Base-by-base conservation (phyloP, 2,113 vertebrate species). In the Bagarius yarrelli region DNA sequence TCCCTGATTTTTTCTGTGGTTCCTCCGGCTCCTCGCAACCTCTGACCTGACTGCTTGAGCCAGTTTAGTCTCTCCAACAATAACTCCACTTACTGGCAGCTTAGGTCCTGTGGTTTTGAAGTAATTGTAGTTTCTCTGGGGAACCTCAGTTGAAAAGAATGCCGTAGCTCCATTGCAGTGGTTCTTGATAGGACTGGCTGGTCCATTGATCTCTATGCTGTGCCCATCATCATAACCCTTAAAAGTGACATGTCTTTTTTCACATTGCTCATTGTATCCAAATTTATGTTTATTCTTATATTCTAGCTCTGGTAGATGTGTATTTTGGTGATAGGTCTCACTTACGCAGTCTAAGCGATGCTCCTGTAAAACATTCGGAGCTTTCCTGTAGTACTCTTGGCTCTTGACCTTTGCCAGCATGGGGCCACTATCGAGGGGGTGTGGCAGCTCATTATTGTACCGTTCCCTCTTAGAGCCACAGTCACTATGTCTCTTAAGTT, bases 121-220 rank as follows among this genome's bases (percentile, higher is more conserved):
- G 60, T 84, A 86, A 18, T 77, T 84, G 34, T 90, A 81, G 63
- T 91, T 83, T 57, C 84, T 90, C n/a, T 86, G 91, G 50, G 91
- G 91, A 80, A 92, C 91, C 78, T 93, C 92, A 2, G 92, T 93
- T 25, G 91, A 67, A 73, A 94, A 94, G 80, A 93, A 92, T 1
- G 70, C 76, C 52, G 79, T 53, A 8, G 64, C 69, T 81, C 89
- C 86, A 53, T 90, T 90, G 72, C 83, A 91, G 71, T 70, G 63
- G 15, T 88, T 86, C 59, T 87, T 84, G 80, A 88, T 85, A 72
- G 86, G 88, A 70, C 84, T 88, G 67, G 83, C 83, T 40, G 27
- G 76, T 67, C 82, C 87, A 61, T 80, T 74, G 14, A 40, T 56
- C 53, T 81, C 57, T 13, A 70, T 87, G 86, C 52, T 83, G 88